phyloP scores from a whole-genome alignment of 37 sponge, comb jelly and placozoan species.

The Geodia barretti region DNA sequence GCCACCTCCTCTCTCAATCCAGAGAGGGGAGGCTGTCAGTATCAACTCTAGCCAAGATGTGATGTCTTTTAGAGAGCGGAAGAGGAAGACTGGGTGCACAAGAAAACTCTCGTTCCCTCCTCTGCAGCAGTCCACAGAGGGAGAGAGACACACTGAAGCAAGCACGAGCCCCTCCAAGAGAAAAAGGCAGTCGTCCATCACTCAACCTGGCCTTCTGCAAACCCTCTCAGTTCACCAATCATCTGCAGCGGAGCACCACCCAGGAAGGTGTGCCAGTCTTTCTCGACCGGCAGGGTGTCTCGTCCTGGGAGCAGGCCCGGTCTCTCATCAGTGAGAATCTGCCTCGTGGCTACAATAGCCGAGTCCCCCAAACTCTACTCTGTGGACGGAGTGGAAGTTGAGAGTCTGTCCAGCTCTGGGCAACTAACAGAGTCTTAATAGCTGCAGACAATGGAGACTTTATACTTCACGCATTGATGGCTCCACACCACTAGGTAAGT shows the following conservation, averaged over 20 bases:
- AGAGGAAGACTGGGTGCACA: too few relatives aligned
- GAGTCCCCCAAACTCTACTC: conserved; percentile 24
- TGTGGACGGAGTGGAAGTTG: conserved; percentile 25
- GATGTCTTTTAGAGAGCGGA: too few relatives aligned
- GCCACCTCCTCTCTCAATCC: too few relatives aligned
- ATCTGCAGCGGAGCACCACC: conserved; percentile 50
- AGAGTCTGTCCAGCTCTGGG: conserved; percentile 52
- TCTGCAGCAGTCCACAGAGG: too few relatives aligned
- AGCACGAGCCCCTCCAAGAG: background rate
- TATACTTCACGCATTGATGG: background rate
- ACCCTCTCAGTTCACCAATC: conserved; percentile 25
- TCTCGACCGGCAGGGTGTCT: background rate
- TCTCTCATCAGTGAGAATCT: conserved; percentile 22
- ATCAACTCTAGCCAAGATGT: too few relatives aligned
- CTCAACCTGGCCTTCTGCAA: too few relatives aligned
- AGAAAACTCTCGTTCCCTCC: too few relatives aligned
- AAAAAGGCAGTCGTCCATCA: background rate
- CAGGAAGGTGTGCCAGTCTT: background rate
- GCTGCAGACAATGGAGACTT: conserved; percentile 48
- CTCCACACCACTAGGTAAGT: too few relatives aligned
- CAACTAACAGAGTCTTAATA: conserved; percentile 19
- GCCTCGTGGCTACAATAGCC: conserved; percentile 1
- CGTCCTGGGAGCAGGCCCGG: background rate
- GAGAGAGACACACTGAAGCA: too few relatives aligned
- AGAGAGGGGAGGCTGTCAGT: too few relatives aligned